These are phyloP conservation scores for Lasioglossum morio DNA, from an alignment of 2,888 invertebrate species.

Conservation along the genomic window DNA sequence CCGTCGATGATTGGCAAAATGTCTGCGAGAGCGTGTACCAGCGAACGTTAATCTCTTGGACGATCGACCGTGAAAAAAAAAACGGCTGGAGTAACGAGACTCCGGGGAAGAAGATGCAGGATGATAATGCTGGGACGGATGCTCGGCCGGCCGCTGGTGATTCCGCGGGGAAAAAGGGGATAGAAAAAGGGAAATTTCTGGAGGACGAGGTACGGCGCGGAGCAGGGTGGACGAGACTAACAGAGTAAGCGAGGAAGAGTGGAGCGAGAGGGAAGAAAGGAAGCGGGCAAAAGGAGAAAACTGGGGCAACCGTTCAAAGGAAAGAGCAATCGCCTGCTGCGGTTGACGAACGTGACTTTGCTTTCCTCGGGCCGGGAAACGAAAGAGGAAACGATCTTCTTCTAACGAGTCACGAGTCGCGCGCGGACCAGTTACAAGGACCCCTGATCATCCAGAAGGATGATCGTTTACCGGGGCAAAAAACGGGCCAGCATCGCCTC, in stretches of 20 bases:
- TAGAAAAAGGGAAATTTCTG: conserved; percentile 24
- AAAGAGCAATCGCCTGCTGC: conserved; percentile 75
- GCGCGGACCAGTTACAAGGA: conserved; percentile 47
- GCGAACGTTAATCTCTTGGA: not conserved
- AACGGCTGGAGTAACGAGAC: conserved; percentile 49
- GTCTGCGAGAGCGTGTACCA: not conserved
- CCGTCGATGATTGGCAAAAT: not conserved
- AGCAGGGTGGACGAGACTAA: conserved; percentile 2
- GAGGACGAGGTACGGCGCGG: conserved; percentile 8
- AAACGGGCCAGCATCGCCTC: conserved; percentile 32
- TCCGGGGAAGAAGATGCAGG: conserved; percentile 47
- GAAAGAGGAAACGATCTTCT: conserved; percentile 65
- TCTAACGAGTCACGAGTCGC: conserved; percentile 70
- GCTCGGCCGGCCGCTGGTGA: conserved; percentile 15
- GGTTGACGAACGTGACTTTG: conserved; percentile 79
- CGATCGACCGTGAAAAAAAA: conserved; percentile 49
- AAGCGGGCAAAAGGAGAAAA: conserved; percentile 55
- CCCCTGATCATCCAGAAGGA: conserved; percentile 61
- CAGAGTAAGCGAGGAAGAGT: not conserved
- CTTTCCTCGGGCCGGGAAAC: conserved; percentile 61
- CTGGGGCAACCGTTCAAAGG: conserved; percentile 74
- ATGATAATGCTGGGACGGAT: conserved; percentile 31
- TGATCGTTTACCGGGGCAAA: conserved; percentile 53
- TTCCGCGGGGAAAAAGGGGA: conserved; percentile 1
- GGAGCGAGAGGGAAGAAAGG: not conserved